Base-by-base conservation (phyloP, 1,140 invertebrate species). In the Penaeus indicus region DNA sequence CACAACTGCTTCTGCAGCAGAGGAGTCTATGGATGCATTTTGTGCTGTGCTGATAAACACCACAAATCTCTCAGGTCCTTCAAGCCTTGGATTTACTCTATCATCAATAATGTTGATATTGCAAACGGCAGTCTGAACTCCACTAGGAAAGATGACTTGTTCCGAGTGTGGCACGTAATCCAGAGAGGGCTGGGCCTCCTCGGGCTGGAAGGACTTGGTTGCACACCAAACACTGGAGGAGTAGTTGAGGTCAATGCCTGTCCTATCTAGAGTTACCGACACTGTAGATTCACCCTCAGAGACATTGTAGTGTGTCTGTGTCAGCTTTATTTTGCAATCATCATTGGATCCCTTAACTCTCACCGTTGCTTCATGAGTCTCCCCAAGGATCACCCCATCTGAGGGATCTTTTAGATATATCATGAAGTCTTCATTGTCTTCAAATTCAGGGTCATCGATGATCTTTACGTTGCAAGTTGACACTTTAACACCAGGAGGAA, bases 361-460 rank as follows among this genome's bases (percentile, higher is more conserved):
- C 77, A 91, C 82, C 38, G 67, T 77, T 8, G 86, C 75, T 77
- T 72, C 75, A 38, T 47, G 61, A n/a, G 61, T 79, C 22, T 84
- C 85, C 11, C 90, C 90, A 63, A 89, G 64, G 18, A 79, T 69
- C 38, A 83, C 86, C 21, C 80, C 80, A 22, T 84, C 78, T 32
- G 90, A 89, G 81, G 92, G 92, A 27, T 92, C 91, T 19, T 90
- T 90, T 32, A 94, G 90, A 21, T 92, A 86, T n/a, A 94, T 92
- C 21, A 91, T 84, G 89, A 94, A 93, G 1, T 54, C 88, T 90
- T 94, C 93, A 84, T 93, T 92, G 16, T 91, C 91, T 91, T 94
- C 93, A 87, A 91, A 93, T 18, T 93, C 91, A 25, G 93, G 92
- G 85, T 94, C 93, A 87, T 94, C 93, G 85, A 93, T 93, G 79